Evolutionary conservation across 2,888 invertebrate genomes (phyloP), one percentile per base, ranked within the genome.

Genomic region (Pediacus dermestoides): DNA sequence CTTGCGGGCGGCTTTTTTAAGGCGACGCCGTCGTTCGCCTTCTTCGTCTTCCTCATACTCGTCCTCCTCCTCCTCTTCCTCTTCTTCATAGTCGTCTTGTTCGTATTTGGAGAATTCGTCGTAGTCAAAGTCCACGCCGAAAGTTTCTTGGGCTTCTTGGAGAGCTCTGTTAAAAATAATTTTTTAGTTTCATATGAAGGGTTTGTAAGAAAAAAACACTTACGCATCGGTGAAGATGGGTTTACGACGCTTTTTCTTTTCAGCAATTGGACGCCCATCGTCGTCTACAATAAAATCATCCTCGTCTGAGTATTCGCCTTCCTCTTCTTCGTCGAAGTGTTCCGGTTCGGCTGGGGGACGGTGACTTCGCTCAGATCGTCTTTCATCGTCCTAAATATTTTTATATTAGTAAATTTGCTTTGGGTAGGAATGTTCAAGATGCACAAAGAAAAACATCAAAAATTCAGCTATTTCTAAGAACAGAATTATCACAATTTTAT

Each of bases 271-370:
- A 52, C 86, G 76, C 1, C 90, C 94, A 58, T 96, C 91, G 61
- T 94, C 95, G 61, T 94, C 95, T 0, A 97, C 97, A 62, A 99
- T 97, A 65, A 99, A 99, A 67, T 94, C 94, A 73, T 94, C 94
- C 2, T 88, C 88, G 64, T 91, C 90, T 0, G 88, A 88, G 54
- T 83, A 81, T 44, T 88, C 86, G 42, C 84, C 80, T 53, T 88
- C 88, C 22, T 81, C 81, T 50, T 81, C 84, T 46, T 88, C 88
- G 46, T 83, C 86, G 60, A 80, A 85, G 16, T 80, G 77, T 34
- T 80, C 83, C 1, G 77, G 76, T 33, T 82, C 78, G 0, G 74
- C 74, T 9, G 66, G 65, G 1, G 79, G 78, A 4, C 81, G 74
- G 22, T 81, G 77, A 50, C 78, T 78, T 1, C 78, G 70, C 59